These are phyloP conservation scores for Catharus fuscescens DNA, from an alignment of 2,113 vertebrate genomes.

Conservation along the genomic window DNA sequence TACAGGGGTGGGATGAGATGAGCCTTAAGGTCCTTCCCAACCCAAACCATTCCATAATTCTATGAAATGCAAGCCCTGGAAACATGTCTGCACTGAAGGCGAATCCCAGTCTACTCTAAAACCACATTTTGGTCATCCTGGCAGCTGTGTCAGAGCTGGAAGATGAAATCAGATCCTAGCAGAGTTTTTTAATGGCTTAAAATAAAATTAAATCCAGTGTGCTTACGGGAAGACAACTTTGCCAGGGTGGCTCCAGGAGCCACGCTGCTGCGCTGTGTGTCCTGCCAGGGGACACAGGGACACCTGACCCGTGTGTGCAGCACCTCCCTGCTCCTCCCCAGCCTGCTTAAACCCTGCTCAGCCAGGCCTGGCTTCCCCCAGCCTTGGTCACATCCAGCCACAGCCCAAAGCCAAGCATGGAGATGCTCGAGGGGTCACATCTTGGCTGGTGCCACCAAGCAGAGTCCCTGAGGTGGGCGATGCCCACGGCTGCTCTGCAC, in stretches of 20 bases:
- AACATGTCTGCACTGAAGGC: neutral
- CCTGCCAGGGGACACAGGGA: neutral
- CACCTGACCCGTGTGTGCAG: neutral
- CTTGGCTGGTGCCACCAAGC: neutral
- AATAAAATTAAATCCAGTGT: neutral
- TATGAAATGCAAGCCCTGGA: neutral
- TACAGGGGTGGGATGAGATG: neutral
- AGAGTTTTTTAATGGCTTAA: neutral
- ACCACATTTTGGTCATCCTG: neutral
- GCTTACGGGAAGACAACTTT: neutral
- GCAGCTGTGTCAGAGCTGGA: neutral
- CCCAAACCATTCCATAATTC: neutral
- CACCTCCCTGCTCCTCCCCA: neutral
- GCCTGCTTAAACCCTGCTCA: neutral
- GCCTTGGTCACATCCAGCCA: neutral
- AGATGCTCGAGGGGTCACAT: neutral
- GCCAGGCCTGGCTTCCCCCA: neutral
- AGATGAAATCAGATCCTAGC: neutral
- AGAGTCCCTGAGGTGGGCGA: neutral
- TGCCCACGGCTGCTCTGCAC: neutral
- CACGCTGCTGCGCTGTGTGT: fast-evolving
- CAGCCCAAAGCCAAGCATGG: fast-evolving
- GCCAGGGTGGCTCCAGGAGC: neutral
- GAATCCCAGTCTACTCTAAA: neutral
- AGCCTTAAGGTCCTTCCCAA: neutral